Evolutionary conservation across 2,797 vertebrate genomes (phyloP).

Genomic region (Fistularia commersonii): DNA sequence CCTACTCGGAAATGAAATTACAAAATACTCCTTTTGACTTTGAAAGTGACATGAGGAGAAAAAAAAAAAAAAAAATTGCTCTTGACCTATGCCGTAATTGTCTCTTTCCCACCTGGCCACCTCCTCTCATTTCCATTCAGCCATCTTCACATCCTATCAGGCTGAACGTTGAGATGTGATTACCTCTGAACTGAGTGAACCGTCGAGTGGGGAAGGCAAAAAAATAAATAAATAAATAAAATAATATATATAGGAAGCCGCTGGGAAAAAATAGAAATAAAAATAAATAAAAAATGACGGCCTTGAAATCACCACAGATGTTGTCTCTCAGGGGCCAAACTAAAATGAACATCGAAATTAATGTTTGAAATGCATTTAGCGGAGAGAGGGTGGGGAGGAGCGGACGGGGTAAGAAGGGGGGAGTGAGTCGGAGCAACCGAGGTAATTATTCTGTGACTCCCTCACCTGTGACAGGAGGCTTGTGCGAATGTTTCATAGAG

Average conservation of each 20-base stretch:
- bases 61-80: constrained; percentile 21
- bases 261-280: constrained; percentile 2
- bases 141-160: constrained; percentile 62
- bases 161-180: constrained; percentile 63
- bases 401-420: constrained; percentile 5
- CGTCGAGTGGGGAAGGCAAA: constrained; percentile 40
- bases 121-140: constrained; percentile 52
- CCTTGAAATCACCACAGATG: constrained; percentile 52
- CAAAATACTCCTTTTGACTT: constrained; percentile 38
- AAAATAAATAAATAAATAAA: constrained; percentile 14
- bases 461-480: constrained; percentile 76
- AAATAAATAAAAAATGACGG: constrained; percentile 12
- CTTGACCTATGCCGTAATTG: constrained; percentile 39
- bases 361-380: constrained; percentile 63
- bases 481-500: constrained; percentile 40
- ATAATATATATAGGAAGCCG: neutral
- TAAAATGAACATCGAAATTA: constrained; percentile 71
- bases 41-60: constrained; percentile 34
- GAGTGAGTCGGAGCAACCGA: constrained; percentile 48
- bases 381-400: constrained; percentile 16
- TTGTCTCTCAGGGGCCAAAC: constrained; percentile 63
- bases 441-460: constrained; percentile 73
- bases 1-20: constrained; percentile 14
- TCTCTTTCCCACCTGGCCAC: constrained; percentile 55
- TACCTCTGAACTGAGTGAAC: constrained; percentile 54